A percentile compares a stretch with the other conserved stretches of the same genome.
Evolutionary conservation across 2,888 invertebrate species (phyloP).

Genomic region (Laothoe populi): DNA sequence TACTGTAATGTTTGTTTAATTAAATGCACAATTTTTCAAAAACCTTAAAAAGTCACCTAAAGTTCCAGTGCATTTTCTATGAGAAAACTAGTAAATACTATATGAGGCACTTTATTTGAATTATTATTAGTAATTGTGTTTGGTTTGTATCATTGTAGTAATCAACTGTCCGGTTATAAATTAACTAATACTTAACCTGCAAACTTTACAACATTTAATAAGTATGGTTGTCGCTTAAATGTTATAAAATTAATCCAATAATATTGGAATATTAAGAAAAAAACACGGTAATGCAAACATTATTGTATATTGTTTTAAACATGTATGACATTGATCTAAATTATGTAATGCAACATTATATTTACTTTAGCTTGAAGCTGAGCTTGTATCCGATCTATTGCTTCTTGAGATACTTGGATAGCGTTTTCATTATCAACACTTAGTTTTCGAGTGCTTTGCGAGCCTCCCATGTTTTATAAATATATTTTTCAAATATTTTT

Average conservation of each 20-base stretch:
- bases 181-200: slow-evolving; percentile 19
- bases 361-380: slow-evolving; percentile 75
- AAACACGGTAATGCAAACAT: slow-evolving; percentile 36
- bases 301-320: slow-evolving; percentile 51
- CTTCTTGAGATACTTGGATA: slow-evolving; percentile 80
- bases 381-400: slow-evolving; percentile 76
- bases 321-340: slow-evolving; percentile 77
- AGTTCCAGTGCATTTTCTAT: too few species aligned
- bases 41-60: too few species aligned
- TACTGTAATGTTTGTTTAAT: too few species aligned
- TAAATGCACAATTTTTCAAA: too few species aligned
- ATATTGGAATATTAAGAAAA: not conserved
- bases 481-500: slow-evolving; percentile 59
- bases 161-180: not conserved
- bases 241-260: not conserved
- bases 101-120: too few species aligned
- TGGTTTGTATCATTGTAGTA: not conserved
- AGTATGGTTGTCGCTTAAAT: slow-evolving; percentile 3
- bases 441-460: slow-evolving; percentile 82
- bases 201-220: slow-evolving; percentile 1
- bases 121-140: too few species aligned
- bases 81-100: too few species aligned
- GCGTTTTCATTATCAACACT: slow-evolving; percentile 80
- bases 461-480: slow-evolving; percentile 83
- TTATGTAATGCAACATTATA: slow-evolving; percentile 79